Base-by-base conservation (phyloP, 2,888 invertebrate species). In the Imbricaverruca yamaguchii region DNA sequence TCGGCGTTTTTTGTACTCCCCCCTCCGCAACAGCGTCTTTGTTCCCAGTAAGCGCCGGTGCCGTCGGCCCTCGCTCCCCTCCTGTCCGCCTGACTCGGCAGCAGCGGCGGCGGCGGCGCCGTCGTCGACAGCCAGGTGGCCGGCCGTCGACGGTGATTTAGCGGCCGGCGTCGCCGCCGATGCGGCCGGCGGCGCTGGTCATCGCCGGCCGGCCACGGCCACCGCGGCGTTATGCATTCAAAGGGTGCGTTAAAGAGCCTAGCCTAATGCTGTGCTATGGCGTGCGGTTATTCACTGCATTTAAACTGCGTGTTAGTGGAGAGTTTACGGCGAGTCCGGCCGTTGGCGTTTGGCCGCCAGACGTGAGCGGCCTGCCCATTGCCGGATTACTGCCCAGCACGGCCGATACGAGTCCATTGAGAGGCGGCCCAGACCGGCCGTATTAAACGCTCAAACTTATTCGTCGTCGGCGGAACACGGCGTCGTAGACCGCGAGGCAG, bases 251-350 rank as follows among this genome's bases (percentile, higher is more conserved):
- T 74, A 53, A 74, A 74, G 74, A 55, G 74, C 74, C 74, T 55
- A 55, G 74, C 74, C 74, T 74, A 74, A 74, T 74, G 74, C 74
- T 23, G 74, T 55, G 74, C 74, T 74, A 74, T 74, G 74, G 74
- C 9, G 53, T 74, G 74, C 74, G 74, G 74, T 74, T 74, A 74
- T 74, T 74, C 74, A 74, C 74, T 74, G 74, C 74, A 74, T 74
- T 74, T 74, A 74, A 74, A 74, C 74, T 53, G 74, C 74, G 74
- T 74, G 74, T 74, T 74, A 74, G 74, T 74, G 74, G 74, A 74
- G 74, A 74, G 74, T 74, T 74, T 74, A 74, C 74, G 74, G 55
- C 53, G 55, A 10, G 18, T 8, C 53, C 21, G 74, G 21, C 12
- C 74, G 65, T 23, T 18, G 55, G 13, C 55, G 53, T 2, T 10